Percentiles rank a stretch among this genome's conserved stretches.
Conservation (phyloP, 64 coral and sea anemone species). For the Stichodactyla mertensii region DNA sequence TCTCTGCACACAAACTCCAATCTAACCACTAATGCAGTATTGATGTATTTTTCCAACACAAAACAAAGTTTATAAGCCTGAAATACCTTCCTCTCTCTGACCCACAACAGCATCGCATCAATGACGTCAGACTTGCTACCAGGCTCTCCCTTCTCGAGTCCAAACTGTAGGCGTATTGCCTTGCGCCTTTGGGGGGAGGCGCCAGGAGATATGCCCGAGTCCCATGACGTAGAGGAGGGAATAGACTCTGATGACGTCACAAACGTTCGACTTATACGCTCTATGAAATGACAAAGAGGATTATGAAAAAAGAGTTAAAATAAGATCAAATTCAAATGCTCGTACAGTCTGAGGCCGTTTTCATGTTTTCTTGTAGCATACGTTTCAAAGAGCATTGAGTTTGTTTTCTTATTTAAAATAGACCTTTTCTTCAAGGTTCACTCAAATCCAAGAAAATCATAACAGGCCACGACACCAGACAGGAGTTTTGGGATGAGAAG, state of each 20-base stretch:
- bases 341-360: too few species aligned
- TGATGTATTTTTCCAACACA: neutral
- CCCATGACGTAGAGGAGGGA: constrained; percentile 39
- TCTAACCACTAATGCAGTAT: too few species aligned
- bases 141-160: constrained; percentile 46
- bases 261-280: constrained; percentile 33
- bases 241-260: constrained; percentile 65
- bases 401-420: too few species aligned
- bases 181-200: constrained; percentile 57
- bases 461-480: too few species aligned
- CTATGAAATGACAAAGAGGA: neutral
- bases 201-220: constrained; percentile 55
- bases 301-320: too few species aligned
- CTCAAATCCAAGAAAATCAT: too few species aligned
- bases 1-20: too few species aligned
- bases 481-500: too few species aligned
- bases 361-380: too few species aligned
- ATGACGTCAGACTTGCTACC: constrained; percentile 48
- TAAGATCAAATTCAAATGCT: too few species aligned
- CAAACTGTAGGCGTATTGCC: constrained; percentile 49
- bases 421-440: too few species aligned
- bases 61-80: neutral
- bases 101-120: constrained; percentile 75
- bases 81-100: constrained; percentile 71
- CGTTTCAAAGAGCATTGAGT: too few species aligned